Evolutionary conservation across 2,797 vertebrate species (phyloP).

Genomic region (Rhabdophis nuchalis): DNA sequence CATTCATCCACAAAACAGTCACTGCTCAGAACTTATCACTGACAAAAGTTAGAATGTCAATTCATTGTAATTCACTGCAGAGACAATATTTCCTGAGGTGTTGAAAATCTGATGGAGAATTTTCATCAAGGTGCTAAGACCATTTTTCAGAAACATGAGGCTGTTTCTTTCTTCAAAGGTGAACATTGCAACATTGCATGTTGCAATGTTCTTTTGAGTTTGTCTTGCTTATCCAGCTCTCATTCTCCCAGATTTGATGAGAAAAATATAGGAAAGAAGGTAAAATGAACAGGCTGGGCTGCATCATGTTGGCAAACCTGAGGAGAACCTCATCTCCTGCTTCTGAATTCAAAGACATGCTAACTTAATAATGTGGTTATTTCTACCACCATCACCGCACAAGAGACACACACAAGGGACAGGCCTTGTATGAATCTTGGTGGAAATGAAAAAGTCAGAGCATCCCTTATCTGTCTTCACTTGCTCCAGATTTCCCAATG

Average conservation of each 20-base stretch:
- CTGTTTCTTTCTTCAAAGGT: not conserved
- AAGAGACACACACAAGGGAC: not conserved
- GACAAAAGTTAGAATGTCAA: not conserved
- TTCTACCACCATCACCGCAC: not conserved
- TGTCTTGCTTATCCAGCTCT: not conserved
- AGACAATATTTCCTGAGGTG: not conserved
- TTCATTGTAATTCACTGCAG: not conserved
- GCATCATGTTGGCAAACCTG: not conserved
- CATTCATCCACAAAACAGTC: not conserved
- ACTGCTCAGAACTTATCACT: not conserved
- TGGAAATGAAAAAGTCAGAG: not conserved
- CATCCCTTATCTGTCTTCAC: no score
- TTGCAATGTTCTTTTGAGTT: not conserved
- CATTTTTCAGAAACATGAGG: not conserved
- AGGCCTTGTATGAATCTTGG: not conserved
- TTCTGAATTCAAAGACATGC: not conserved
- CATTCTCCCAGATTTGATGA: not conserved
- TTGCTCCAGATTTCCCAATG: not conserved
- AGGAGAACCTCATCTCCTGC: not conserved
- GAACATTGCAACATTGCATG: not conserved
- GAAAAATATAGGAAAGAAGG: not conserved
- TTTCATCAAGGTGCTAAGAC: not conserved
- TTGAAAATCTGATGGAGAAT: not conserved
- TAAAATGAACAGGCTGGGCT: not conserved
- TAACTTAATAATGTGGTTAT: no score